Conservation (phyloP, 2,797 vertebrate species). For the Carcharodon carcharias region DNA sequence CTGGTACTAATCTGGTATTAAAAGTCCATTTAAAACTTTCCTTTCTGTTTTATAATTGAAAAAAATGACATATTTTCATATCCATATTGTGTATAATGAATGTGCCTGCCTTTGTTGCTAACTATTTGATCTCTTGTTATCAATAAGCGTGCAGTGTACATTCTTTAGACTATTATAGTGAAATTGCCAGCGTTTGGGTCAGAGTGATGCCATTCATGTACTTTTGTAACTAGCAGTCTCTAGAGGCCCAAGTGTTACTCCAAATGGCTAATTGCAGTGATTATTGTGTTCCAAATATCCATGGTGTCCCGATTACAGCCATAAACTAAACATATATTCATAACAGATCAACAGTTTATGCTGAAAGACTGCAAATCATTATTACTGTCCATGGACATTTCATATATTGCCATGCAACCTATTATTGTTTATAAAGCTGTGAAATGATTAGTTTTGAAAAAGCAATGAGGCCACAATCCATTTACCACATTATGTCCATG, state of each 20-base stretch:
- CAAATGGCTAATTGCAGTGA: slow-evolving; percentile 5
- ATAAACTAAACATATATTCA: slow-evolving; percentile 21
- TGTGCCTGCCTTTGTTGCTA: background rate
- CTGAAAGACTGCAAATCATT: background rate
- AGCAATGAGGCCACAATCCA: background rate
- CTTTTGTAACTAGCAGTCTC: background rate
- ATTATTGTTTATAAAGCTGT: background rate
- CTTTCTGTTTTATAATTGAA: background rate
- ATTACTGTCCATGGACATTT: background rate
- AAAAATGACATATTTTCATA: slow-evolving; percentile 14
- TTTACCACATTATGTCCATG: background rate
- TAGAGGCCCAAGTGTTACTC: background rate
- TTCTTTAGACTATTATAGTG: background rate
- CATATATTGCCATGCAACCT: background rate
- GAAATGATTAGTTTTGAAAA: background rate
- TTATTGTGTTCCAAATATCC: background rate
- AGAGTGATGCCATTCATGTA: background rate
- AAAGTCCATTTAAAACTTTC: background rate
- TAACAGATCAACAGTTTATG: slow-evolving; percentile 12
- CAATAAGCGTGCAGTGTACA: background rate
- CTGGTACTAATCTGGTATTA: background rate
- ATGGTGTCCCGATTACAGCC: background rate
- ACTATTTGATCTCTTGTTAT: background rate
- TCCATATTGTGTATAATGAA: background rate
- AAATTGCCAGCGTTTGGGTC: background rate